Evolutionary conservation across 2,113 vertebrate genomes (phyloP), one percentile per base, ranked within the genome.

Genomic region (Amblyornis subalaris): DNA sequence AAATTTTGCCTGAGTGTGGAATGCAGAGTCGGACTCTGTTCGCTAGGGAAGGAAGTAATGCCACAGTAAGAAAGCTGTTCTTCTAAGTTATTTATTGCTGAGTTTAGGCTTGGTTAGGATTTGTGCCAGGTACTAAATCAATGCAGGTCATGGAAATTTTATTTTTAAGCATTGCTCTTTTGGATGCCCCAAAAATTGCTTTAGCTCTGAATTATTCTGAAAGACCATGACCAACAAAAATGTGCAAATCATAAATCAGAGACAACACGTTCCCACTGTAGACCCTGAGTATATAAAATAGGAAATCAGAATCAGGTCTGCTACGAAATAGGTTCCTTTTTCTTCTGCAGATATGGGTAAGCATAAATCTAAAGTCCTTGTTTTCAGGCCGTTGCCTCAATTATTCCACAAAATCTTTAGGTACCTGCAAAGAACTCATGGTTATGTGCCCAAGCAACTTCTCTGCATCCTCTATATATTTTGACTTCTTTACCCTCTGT

Each of bases 161-260:
- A 92, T 88, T 96, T 96, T 96, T 86, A 96, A 95, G 60, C 60
- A 23, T 71, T 90, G 44, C 72, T 93, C 75, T 90, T 94, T 94
- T 90, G 86, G 80, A 96, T 95, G 90, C 69, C 95, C 90, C 69
- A 36, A 96, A 95, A 96, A 93, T 86, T 94, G 40, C 55, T 90
- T 89, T 93, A 84, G 70, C 92, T 93, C 86, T 92, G 92, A 96
- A 90, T 94, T 96, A 95, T 93, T 96, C 80, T 93, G 76, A 93
- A 94, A 92, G 69, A 81, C 83, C 76, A 87, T 45, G 79, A 88
- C 83, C 88, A 90, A 89, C 92, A 96, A 96, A 92, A 89, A 81
- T 72, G 83, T 86, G 65, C 0, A 0, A 89, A 84, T 61, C 55
- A 65, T 96, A 96, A 96, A 96, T 96, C 90, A 90, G 67, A 90